Evolutionary conservation across 2,888 invertebrate genomes (phyloP).

Genomic region (Dynastes grantii): DNA sequence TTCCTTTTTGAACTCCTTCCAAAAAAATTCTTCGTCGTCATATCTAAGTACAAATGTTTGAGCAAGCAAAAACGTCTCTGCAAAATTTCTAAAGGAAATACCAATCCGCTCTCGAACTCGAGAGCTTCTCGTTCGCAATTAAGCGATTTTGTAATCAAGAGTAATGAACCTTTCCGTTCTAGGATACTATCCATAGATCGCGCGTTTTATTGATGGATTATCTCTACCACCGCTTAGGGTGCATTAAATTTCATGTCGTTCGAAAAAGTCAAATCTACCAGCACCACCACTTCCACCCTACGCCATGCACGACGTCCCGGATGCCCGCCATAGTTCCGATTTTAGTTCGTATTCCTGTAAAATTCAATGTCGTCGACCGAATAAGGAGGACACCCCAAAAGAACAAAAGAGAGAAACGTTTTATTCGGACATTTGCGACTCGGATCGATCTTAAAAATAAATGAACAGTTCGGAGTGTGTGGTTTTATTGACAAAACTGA

Average conservation of each 20-base stretch:
- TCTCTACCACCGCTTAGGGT: background rate
- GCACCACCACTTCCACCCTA: background rate
- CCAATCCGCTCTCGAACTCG: too few species aligned
- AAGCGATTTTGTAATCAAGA: slow-evolving; percentile 3
- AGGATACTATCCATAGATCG: background rate
- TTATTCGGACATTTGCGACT: slow-evolving; percentile 43
- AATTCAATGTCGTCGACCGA: slow-evolving; percentile 32
- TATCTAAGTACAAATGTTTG: too few species aligned
- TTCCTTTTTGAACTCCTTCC: too few species aligned
- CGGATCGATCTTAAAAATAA: slow-evolving; percentile 48
- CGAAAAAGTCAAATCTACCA: slow-evolving; percentile 8
- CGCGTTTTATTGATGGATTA: slow-evolving; percentile 28
- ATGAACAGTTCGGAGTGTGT: slow-evolving; percentile 42
- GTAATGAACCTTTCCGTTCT: slow-evolving; percentile 11
- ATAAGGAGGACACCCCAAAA: background rate
- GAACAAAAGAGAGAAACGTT: slow-evolving; percentile 19
- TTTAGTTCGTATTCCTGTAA: background rate
- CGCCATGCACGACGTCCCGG: background rate
- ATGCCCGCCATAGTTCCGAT: slow-evolving; percentile 9
- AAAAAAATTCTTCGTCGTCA: too few species aligned
- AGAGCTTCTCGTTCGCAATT: background rate
- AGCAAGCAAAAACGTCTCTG: too few species aligned
- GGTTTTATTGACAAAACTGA: slow-evolving; percentile 50
- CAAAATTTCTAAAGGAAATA: too few species aligned
- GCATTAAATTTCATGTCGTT: slow-evolving; percentile 25